These are phyloP conservation scores for Phycodurus eques DNA, from an alignment of 2,113 vertebrate species.

Conservation along the genomic window DNA sequence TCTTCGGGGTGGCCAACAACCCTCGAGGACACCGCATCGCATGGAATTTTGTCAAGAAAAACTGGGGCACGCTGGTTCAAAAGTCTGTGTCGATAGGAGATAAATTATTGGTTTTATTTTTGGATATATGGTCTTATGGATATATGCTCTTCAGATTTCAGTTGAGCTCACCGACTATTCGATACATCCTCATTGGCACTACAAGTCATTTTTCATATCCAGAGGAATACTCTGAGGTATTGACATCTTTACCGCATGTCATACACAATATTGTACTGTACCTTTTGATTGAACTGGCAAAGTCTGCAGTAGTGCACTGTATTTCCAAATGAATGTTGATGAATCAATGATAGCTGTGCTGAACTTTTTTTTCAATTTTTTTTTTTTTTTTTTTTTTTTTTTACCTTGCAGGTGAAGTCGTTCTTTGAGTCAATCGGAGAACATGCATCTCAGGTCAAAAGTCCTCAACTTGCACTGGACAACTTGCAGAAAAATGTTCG, in stretches of 20 bases:
- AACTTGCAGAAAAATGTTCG: slow-evolving; percentile 75
- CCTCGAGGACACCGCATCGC: slow-evolving; percentile 66
- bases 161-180: slow-evolving; percentile 72
- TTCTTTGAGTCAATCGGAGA: slow-evolving; percentile 76
- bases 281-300: background rate
- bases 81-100: slow-evolving; percentile 57
- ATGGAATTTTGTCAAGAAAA: slow-evolving; percentile 75
- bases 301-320: background rate
- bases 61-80: slow-evolving; percentile 72
- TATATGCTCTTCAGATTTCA: slow-evolving; percentile 64
- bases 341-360: background rate
- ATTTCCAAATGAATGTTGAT: background rate
- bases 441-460: slow-evolving; percentile 70
- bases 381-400: slow-evolving; percentile 30
- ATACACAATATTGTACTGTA: background rate
- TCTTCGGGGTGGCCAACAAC: slow-evolving; percentile 69
- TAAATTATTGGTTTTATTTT: background rate
- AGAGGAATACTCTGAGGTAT: slow-evolving; percentile 71
- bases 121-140: background rate
- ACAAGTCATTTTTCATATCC: slow-evolving; percentile 71
- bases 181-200: slow-evolving; percentile 69
- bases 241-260: background rate
- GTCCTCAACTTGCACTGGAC: slow-evolving; percentile 69
- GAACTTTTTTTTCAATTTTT: slow-evolving; percentile 11
- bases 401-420: slow-evolving; percentile 64